Evolutionary conservation across 2,113 vertebrate genomes (phyloP), one percentile per base, ranked within the genome.

Genomic region (Guaruba guarouba): DNA sequence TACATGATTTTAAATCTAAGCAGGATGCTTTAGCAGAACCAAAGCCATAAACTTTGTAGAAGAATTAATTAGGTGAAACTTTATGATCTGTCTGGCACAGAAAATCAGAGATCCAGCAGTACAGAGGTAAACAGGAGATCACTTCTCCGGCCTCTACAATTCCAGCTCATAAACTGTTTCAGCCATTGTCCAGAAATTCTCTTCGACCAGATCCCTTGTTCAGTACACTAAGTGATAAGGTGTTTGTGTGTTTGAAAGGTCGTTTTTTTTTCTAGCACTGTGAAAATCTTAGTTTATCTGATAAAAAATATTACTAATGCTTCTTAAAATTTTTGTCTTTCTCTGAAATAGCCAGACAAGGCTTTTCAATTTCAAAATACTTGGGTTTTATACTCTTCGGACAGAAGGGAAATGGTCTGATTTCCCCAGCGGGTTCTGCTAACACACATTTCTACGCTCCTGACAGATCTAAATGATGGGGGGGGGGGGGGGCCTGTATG

Each of bases 61-160:
- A 89, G 19, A 95, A 95, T 89, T 89, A 78, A 75, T 91, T 92
- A 82, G n/a, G 33, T 88, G 17, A 6, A 81, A 88, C 49, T 86
- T 90, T 33, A 70, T 81, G 49, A 74, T 92, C 63, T 88, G 64
- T 90, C 78, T 82, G 63, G 71, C 55, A 37, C 82, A 82, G 52
- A 89, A 95, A 85, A 69, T 90, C 87, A 89, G 48, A 87, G 39
- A 64, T 95, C 41, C 17, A 76, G 70, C n/a, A 74, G 18, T 46
- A 76, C 41, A 51, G 54, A 85, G 49, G 55, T 54, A 85, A 94
- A 71, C 3, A 66, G 46, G n/a, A 63, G 63, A 59, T 85, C 37
- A 22, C 8, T 76, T 88, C 33, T 80, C 61, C 2, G 2, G 18
- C 17, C 76, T 90, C 33, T 82, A 4, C 67, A 46, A 3, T 80